Base-by-base conservation (phyloP, 2,888 invertebrate species). In the Yponomeuta sedellus region DNA sequence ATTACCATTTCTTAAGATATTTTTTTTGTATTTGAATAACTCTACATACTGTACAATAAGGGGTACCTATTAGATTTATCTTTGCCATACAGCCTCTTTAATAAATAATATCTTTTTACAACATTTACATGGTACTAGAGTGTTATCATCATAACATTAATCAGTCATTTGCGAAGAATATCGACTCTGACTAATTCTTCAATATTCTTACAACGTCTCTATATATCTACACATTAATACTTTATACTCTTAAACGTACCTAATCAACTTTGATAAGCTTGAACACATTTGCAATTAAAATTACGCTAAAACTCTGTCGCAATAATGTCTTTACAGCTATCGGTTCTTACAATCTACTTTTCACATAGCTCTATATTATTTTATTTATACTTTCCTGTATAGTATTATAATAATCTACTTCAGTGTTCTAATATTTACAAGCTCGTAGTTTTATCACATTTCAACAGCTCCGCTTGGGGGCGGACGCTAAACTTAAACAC, bases 381-480 rank as follows among this genome's bases (percentile, higher is more conserved):
- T 79, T 77, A 79, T 82, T 77, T 76, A 77, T 79, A 76, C 74
- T 75, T 79, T 79, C 73, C 79, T 83, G 82, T 81, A 70, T 68
- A 69, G 68, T 65, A 69, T 34, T 34, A 34, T 34, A 34, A 34
- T 64, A 66, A n/a, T 68, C 63, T 73, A 72, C 40, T 25, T 34
- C 56, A 56, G 16, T 52, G 61, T 73, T 52, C 70, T 71, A 72
- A 69, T 90, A 90, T 89, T 78, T 90, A 91, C 90, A 90, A 90
- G 90, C 90, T 91, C 90, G 85, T 88, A 78, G 80, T 78, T 81
- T 84, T 91, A 91, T 91, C 91, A 91, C 91, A 91, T 86, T 88
- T 89, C 76, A 83, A 80, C 77, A 77, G 74, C 75, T 77, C 81
- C 81, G 76, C 75, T 59, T 34, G 68, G 66, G 72, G 74, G 74